phyloP scores from a whole-genome alignment of 2,113 vertebrate species.

The Myxocyprinus asiaticus region DNA sequence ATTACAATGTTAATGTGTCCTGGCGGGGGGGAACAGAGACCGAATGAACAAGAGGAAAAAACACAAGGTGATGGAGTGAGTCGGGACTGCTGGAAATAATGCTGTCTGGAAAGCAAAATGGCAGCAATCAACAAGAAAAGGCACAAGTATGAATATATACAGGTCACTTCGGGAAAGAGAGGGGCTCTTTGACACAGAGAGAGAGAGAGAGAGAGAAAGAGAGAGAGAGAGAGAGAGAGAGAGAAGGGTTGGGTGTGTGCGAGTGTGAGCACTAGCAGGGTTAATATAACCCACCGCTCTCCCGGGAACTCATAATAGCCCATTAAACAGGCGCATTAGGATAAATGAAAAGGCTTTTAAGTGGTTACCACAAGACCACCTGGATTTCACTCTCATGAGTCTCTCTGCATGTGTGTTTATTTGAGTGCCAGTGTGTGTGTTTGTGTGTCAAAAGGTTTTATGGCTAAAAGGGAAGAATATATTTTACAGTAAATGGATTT shows the following conservation, averaged over 20 bases:
- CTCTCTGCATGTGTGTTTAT: slow-evolving; percentile 1
- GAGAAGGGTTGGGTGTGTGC: no score
- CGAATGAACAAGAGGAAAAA: slow-evolving; percentile 57
- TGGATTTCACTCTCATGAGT: slow-evolving; percentile 65
- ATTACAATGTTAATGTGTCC: slow-evolving; percentile 95
- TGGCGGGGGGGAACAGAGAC: slow-evolving; percentile 29
- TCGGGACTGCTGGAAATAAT: slow-evolving; percentile 67
- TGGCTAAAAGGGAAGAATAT: not conserved
- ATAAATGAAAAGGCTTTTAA: slow-evolving; percentile 84
- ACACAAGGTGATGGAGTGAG: slow-evolving; percentile 37
- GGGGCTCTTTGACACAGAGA: not conserved
- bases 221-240: no score
- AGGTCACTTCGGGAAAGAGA: slow-evolving; percentile 19
- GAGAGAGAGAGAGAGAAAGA: not conserved
- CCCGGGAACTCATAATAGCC: slow-evolving; percentile 79
- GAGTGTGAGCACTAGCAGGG: slow-evolving; percentile 42
- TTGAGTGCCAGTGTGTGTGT: not conserved
- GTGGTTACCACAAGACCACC: slow-evolving; percentile 72
- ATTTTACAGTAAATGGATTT: not conserved
- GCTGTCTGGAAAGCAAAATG: slow-evolving; percentile 61
- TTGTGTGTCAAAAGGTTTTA: not conserved
- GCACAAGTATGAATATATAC: slow-evolving; percentile 8
- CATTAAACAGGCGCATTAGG: slow-evolving; percentile 81
- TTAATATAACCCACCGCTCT: slow-evolving; percentile 67
- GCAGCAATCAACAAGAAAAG: slow-evolving; percentile 37